These are phyloP conservation scores for Pristionchus exspectatus DNA, from an alignment of 2,888 invertebrate species.

Conservation along the genomic window DNA sequence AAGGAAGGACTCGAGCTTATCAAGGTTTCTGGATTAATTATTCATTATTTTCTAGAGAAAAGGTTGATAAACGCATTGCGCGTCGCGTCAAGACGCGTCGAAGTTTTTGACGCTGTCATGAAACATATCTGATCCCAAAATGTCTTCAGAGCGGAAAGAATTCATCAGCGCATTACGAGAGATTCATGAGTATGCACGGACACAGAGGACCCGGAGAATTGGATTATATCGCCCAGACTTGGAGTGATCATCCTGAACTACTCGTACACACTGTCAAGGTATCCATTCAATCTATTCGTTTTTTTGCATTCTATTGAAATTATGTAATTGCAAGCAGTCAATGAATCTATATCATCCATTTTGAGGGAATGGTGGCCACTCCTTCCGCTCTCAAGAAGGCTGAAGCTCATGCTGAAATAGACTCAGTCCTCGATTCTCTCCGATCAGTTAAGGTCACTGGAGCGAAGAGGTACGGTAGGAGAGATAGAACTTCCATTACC, in stretches of 20 bases:
- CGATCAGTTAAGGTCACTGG: constrained; percentile 64
- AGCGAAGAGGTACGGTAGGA: constrained; percentile 59
- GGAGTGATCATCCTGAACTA: constrained; percentile 84
- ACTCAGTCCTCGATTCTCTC: constrained; percentile 65
- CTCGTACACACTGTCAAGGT: constrained; percentile 85
- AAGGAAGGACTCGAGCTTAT: constrained; percentile 40
- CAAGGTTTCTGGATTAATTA: background rate
- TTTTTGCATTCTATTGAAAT: too few relatives aligned
- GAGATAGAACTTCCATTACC: background rate
- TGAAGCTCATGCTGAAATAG: constrained; percentile 36
- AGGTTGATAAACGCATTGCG: too few relatives aligned
- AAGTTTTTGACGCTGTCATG: too few relatives aligned
- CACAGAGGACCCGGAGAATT: constrained; percentile 81
- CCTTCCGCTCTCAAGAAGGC: background rate
- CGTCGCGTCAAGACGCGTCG: too few relatives aligned
- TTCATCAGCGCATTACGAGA: constrained; percentile 80
- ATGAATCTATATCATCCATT: too few relatives aligned
- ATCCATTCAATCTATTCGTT: background rate
- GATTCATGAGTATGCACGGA: constrained; percentile 86
- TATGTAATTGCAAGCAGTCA: background rate
- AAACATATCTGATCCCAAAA: too few relatives aligned
- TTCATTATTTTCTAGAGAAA: background rate
- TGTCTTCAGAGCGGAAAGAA: constrained; percentile 53
- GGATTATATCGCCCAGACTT: constrained; percentile 80
- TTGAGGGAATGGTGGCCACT: constrained; percentile 45